Evolutionary conservation across 2,888 invertebrate genomes (phyloP).

Genomic region (Leptopilina drosophilae): DNA sequence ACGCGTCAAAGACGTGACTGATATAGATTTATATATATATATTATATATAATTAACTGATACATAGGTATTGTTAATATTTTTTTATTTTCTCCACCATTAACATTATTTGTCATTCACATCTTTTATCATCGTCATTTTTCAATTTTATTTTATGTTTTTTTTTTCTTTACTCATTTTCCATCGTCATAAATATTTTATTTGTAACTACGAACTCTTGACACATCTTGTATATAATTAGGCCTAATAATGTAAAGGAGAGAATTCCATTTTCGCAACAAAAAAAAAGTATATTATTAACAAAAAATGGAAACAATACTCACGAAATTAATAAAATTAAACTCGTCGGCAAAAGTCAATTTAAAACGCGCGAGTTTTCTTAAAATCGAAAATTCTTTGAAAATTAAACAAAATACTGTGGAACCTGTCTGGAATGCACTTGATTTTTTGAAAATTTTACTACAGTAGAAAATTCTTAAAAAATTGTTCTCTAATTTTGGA

Average conservation of each 20-base stretch:
- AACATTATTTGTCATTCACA: conserved; percentile 21
- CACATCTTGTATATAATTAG: conserved; percentile 58
- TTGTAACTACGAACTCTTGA: conserved; percentile 37
- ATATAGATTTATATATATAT: conserved; percentile 30
- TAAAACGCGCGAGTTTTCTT: too few species aligned
- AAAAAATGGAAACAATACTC: conserved; percentile 51
- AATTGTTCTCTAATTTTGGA: too few species aligned
- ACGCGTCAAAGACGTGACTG: conserved; percentile 40
- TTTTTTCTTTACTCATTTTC: neutral
- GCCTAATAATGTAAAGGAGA: conserved; percentile 60
- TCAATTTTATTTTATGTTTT: conserved; percentile 48
- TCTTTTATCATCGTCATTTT: conserved; percentile 53
- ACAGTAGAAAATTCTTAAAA: too few species aligned
- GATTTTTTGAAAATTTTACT: too few species aligned
- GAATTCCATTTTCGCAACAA: conserved; percentile 49
- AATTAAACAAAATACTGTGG: too few species aligned
- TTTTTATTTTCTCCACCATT: conserved; percentile 41
- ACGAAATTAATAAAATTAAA: conserved; percentile 41
- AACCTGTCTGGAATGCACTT: too few species aligned
- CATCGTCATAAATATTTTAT: conserved; percentile 29
- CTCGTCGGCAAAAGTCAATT: too few species aligned
- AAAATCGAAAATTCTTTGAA: too few species aligned
- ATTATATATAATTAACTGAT: conserved; percentile 6
- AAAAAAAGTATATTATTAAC: too few species aligned
- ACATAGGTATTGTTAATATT: conserved; percentile 38